phyloP scores from a whole-genome alignment of 2,888 invertebrate species.

The Mycalesis mineus region DNA sequence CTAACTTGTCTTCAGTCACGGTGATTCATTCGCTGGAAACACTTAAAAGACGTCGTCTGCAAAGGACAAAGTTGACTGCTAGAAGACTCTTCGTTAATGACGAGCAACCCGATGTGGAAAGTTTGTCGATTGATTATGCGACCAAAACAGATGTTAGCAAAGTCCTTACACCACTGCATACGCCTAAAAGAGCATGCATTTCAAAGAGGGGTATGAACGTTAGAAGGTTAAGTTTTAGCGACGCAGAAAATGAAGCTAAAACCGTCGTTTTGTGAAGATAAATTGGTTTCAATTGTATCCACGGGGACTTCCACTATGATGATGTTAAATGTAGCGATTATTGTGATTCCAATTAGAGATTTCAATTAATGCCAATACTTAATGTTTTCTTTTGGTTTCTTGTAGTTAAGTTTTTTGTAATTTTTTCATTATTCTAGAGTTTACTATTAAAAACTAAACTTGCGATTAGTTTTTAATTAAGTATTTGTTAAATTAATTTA shows the following conservation, averaged over 20 bases:
- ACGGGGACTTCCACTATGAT: not conserved
- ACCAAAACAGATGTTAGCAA: not conserved
- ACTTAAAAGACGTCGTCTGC: not conserved
- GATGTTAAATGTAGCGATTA: conserved; percentile 3
- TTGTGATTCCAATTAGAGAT: not conserved
- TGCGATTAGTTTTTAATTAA: not conserved
- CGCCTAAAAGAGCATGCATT: not conserved
- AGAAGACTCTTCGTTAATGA: conserved; percentile 6
- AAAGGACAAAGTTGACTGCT: not conserved
- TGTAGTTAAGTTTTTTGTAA: not conserved
- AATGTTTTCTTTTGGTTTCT: not conserved
- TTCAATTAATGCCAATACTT: not conserved
- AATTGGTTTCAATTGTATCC: not conserved
- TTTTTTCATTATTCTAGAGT: not conserved
- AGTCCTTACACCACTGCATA: not conserved
- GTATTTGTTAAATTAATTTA: not conserved
- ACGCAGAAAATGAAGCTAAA: not conserved
- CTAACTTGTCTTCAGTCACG: not conserved
- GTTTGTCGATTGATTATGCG: not conserved
- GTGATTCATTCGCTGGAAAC: not conserved
- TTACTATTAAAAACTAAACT: not conserved
- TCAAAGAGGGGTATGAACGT: not conserved
- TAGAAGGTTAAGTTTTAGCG: not conserved
- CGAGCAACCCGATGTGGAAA: not conserved
- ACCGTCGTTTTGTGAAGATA: not conserved